Percentiles rank a stretch among this genome's conserved stretches.
phyloP scores from a whole-genome alignment of 2,113 vertebrate genomes.

The Sphyrna mokarran region DNA sequence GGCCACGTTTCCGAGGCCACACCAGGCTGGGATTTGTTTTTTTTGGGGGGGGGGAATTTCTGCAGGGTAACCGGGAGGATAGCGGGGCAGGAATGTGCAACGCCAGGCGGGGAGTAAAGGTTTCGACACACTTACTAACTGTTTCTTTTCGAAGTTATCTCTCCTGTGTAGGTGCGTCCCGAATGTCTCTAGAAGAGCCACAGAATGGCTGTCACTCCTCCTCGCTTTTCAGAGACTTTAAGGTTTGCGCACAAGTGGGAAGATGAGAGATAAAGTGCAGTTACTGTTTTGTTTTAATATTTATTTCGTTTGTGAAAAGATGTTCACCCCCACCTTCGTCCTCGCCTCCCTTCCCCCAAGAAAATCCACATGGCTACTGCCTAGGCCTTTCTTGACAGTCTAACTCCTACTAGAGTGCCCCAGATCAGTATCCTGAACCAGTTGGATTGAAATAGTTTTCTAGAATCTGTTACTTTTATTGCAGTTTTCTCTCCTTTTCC shows the following conservation, averaged over 20 bases:
- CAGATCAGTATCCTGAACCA: neutral
- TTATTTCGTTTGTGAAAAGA: neutral
- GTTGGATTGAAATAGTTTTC: neutral
- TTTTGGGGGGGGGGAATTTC: too few relatives aligned
- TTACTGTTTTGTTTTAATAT: neutral
- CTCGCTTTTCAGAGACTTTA: neutral
- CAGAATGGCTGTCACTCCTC: neutral
- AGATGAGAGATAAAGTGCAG: neutral
- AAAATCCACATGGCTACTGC: neutral
- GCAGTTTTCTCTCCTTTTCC: neutral
- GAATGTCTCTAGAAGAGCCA: neutral
- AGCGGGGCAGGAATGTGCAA: neutral
- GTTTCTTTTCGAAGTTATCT: neutral
- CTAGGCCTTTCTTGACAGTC: neutral
- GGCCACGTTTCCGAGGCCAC: conserved; percentile 30
- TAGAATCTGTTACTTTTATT: neutral
- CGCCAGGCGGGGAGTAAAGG: neutral
- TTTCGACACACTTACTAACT: neutral
- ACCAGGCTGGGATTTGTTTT: neutral
- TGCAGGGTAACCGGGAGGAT: neutral
- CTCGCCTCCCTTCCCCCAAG: neutral
- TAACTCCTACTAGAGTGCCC: neutral
- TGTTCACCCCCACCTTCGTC: too few relatives aligned
- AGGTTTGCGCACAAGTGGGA: neutral
- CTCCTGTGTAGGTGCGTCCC: neutral